Evolutionary conservation across 2,888 invertebrate species (phyloP).

Genomic region (Rhogogaster chlorosoma): DNA sequence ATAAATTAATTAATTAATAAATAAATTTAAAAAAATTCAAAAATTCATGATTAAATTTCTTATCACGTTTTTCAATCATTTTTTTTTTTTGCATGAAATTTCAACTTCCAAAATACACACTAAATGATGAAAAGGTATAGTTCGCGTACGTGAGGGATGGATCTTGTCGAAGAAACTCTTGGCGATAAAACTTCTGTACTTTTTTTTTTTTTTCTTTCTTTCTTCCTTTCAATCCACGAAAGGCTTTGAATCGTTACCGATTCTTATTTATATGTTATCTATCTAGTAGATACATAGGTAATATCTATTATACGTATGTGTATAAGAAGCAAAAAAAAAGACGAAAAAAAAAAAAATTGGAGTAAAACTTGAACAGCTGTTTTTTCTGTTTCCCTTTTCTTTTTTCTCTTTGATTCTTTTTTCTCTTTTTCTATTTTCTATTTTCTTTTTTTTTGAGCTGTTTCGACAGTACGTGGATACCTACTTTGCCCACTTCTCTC

Average conservation of each 20-base stretch:
- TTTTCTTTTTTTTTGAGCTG: background rate
- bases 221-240: background rate
- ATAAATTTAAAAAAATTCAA: background rate
- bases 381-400: background rate
- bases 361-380: background rate
- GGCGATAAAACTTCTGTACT: too few species aligned
- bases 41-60: background rate
- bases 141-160: background rate
- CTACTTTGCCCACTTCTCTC: slow-evolving; percentile 24
- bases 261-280: background rate
- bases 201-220: background rate
- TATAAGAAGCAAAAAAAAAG: background rate
- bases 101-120: background rate
- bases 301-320: background rate
- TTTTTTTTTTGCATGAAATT: background rate
- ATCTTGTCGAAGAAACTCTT: background rate
- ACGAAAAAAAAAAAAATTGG: background rate
- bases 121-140: background rate
- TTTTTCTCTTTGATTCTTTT: too few species aligned
- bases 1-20: slow-evolving; percentile 39
- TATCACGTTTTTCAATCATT: background rate
- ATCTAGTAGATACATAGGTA: background rate
- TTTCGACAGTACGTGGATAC: slow-evolving; percentile 3
- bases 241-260: background rate
- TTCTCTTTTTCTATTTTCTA: background rate